Conservation (phyloP, 1,140 invertebrate genomes). For the Aphaenogaster rudis region DNA sequence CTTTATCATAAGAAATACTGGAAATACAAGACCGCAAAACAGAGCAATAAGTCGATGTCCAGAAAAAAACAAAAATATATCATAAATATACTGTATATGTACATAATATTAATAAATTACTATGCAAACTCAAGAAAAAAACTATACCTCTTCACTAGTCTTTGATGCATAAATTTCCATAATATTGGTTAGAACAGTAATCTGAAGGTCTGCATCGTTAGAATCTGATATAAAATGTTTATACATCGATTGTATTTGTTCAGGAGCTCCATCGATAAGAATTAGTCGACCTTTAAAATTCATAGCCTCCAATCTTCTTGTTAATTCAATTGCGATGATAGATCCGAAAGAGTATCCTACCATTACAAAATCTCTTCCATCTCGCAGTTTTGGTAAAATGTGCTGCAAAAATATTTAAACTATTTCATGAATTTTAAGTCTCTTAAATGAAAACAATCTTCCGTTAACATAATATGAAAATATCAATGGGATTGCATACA, state of each 20-base stretch:
- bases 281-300: not conserved
- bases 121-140: too few species aligned
- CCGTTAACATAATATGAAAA: not conserved
- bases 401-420: not conserved
- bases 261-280: conserved; percentile 13
- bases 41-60: too few species aligned
- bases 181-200: not conserved
- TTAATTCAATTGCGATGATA: not conserved
- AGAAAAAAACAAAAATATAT: too few species aligned
- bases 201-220: not conserved
- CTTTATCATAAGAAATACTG: not conserved
- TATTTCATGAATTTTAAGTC: not conserved
- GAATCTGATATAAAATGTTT: not conserved
- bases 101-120: too few species aligned
- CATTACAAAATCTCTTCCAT: not conserved
- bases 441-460: not conserved
- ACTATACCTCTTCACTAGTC: not conserved
- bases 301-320: not conserved
- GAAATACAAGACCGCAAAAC: not conserved
- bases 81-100: too few species aligned
- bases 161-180: not conserved
- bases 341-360: not conserved
- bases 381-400: not conserved
- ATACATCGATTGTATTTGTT: not conserved
- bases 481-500: conserved; percentile 71